phyloP scores from a whole-genome alignment of 2,797 vertebrate species.

The Arvicola amphibius region DNA sequence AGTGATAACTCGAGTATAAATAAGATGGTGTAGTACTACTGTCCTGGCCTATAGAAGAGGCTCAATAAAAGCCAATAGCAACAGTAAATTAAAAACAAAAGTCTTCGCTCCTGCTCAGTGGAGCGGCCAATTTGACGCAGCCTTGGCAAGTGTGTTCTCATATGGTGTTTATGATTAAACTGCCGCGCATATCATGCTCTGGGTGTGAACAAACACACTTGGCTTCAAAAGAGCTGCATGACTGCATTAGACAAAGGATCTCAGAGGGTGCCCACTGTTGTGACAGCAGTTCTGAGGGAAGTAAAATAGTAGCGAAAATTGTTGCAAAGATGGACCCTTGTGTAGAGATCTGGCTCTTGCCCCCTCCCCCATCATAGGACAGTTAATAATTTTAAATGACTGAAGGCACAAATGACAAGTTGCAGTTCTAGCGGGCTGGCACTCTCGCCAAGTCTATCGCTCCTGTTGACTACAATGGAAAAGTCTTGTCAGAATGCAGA shows the following conservation, averaged over 20 bases:
- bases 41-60: not conserved
- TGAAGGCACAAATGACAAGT: not conserved
- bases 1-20: not conserved
- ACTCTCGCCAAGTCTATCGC: not conserved
- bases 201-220: constrained; percentile 75
- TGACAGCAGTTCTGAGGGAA: not conserved
- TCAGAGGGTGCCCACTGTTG: not conserved
- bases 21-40: not conserved
- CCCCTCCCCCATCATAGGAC: too few species aligned
- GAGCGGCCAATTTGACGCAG: constrained; percentile 61
- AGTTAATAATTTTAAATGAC: not conserved
- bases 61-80: constrained; percentile 28
- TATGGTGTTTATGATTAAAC: constrained; percentile 73
- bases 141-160: constrained; percentile 66
- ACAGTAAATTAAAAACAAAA: constrained; percentile 26
- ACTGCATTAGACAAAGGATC: constrained; percentile 47
- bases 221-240: constrained; percentile 52
- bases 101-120: not conserved
- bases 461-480: not conserved
- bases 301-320: not conserved
- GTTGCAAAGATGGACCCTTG: not conserved
- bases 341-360: not conserved
- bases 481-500: not conserved
- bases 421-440: not conserved
- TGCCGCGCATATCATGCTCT: constrained; percentile 50